These are phyloP conservation scores for Argyrosomus regius DNA, from an alignment of 2,797 vertebrate species.

Conservation along the genomic window DNA sequence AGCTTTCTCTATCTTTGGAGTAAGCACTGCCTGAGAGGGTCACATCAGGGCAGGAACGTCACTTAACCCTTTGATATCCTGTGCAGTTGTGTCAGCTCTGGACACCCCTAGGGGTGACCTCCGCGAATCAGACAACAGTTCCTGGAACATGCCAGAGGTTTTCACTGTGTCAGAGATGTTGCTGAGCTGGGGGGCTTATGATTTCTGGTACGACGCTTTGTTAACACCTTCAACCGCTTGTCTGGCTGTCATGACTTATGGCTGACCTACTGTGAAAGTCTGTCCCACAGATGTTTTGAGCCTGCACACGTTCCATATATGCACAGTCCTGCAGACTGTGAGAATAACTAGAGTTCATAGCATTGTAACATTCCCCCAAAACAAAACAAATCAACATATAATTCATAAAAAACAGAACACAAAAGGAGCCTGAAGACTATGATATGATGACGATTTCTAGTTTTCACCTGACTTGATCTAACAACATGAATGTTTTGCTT, in stretches of 20 bases:
- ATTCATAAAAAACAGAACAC: not conserved
- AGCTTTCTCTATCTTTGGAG: constrained; percentile 56
- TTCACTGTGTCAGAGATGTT: constrained; percentile 23
- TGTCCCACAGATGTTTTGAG: not conserved
- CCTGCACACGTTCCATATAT: not conserved
- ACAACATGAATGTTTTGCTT: not conserved
- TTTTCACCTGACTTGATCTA: not conserved
- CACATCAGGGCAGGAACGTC: constrained; percentile 38
- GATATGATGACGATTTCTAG: not conserved
- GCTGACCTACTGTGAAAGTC: not conserved
- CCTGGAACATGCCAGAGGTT: constrained; percentile 16
- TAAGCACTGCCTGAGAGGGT: constrained; percentile 41
- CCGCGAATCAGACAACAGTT: constrained; percentile 10
- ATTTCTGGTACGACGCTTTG: not conserved
- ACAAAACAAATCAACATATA: not conserved
- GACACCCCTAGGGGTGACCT: constrained; percentile 12
- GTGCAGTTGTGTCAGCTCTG: constrained; percentile 36
- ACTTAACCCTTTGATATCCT: constrained; percentile 51
- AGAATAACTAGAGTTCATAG: not conserved
- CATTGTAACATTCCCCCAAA: not conserved
- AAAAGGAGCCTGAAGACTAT: not conserved
- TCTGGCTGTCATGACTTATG: not conserved
- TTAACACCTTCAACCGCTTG: not conserved
- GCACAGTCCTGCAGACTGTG: not conserved
- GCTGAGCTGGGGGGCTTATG: not conserved